Evolutionary conservation across 2,888 invertebrate genomes (phyloP), one percentile per base, ranked within the genome.

Genomic region (Oxyscelio sp.): DNA sequence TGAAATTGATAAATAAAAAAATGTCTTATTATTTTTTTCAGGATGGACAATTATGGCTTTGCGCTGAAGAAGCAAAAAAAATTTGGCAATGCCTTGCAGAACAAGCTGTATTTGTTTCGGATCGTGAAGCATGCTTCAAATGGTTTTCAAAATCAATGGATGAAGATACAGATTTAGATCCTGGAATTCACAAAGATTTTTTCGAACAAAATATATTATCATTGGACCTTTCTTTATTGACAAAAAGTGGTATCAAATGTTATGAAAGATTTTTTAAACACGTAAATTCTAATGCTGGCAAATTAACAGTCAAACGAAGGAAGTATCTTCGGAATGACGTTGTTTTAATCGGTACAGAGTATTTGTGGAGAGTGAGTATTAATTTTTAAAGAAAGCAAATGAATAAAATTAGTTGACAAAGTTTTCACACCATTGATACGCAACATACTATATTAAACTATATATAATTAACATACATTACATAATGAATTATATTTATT

Each of bases 61-160:
- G 99, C 94, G 98, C 98, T 52, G 98, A 98, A 94, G 99, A 99
- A 95, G 99, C 99, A 6, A 98, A 98, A 94, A 97, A 98, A 95
- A 98, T 99, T 90, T 99, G 99, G 99, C 97, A 98, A 90, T 98
- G 98, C 94, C 95, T 99, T 80, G 99, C 99, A 1, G 99, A 99
- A 93, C 97, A 97, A 92, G 98, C 99, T 11, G 98, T 98, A 11
- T 99, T 98, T 94, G 95, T 97, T 13, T 97, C 97, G 0, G 99
- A 99, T 94, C 96, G 99, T 43, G 99, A 99, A 94, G 98, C 99
- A 34, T 99, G 99, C 94, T 99, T 99, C 95, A 97, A 98, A 90
- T 99, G 99, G 99, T 99, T 99, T 95, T 98, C 99, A 43, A 99
- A 99, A 95, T 95, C 98, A 40, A 98, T 98, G 98, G 98, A 98